Evolutionary conservation across 2,113 vertebrate genomes (phyloP).

Genomic region (Pleuronectes platessa): DNA sequence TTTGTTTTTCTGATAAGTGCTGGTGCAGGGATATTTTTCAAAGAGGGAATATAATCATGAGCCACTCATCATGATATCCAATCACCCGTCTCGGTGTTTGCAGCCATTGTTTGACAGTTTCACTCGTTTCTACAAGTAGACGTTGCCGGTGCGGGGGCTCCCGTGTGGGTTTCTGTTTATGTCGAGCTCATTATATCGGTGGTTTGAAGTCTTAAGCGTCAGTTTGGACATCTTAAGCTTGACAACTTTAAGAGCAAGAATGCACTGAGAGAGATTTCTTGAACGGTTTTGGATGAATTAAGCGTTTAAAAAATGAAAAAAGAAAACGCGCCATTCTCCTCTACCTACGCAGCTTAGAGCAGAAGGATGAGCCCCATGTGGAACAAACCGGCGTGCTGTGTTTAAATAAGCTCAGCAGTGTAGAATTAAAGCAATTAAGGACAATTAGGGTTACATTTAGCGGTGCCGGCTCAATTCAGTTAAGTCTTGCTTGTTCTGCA

Average conservation of each 20-base stretch:
- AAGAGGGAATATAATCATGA: constrained; percentile 36
- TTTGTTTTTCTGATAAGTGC: constrained; percentile 26
- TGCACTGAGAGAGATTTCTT: background rate
- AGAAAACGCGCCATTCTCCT: constrained; percentile 4
- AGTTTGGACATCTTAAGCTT: background rate
- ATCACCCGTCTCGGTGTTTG: constrained; percentile 14
- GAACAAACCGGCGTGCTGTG: constrained; percentile 60
- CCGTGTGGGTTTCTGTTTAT: constrained; percentile 39
- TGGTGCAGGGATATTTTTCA: constrained; percentile 39
- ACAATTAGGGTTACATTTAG: constrained; percentile 76
- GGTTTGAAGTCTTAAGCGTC: constrained; percentile 8
- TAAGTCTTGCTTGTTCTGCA: constrained; percentile 56
- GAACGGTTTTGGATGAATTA: constrained; percentile 6
- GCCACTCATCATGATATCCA: constrained; percentile 35
- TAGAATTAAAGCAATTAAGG: constrained; percentile 77
- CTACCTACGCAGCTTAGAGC: constrained; percentile 8
- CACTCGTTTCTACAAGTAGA: constrained; percentile 37
- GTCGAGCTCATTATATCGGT: constrained; percentile 2
- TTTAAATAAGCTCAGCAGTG: constrained; percentile 68
- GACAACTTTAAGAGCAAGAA: background rate
- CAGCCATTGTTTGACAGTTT: constrained; percentile 49
- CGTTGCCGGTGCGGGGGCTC: constrained; percentile 21
- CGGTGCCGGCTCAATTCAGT: constrained; percentile 63
- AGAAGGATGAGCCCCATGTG: constrained; percentile 58
- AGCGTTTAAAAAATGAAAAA: background rate